A percentile compares a stretch with the other conserved stretches of the same genome.
Evolutionary conservation across 2,797 vertebrate genomes (phyloP).

Genomic region (Eulemur albifrons): DNA sequence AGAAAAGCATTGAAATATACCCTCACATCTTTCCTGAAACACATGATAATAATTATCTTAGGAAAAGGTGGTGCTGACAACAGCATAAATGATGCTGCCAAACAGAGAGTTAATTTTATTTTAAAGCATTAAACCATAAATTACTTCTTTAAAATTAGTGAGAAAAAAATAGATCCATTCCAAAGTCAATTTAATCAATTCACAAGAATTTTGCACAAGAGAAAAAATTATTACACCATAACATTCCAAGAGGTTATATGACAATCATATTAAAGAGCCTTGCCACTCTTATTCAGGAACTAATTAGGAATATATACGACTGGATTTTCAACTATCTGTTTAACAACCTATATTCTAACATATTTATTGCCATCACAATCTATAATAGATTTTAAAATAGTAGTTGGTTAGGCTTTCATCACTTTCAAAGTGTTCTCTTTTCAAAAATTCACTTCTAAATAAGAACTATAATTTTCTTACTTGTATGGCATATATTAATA

Average conservation of each 20-base stretch:
- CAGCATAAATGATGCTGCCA: slow-evolving; percentile 52
- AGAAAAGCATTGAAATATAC: slow-evolving; percentile 70
- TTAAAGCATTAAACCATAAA: slow-evolving; percentile 72
- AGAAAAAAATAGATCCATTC: slow-evolving; percentile 56
- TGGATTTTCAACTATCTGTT: slow-evolving; percentile 36
- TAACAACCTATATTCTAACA: slow-evolving; percentile 13
- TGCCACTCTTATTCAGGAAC: slow-evolving; percentile 9
- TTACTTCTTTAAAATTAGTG: slow-evolving; percentile 71
- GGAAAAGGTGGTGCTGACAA: slow-evolving; percentile 60
- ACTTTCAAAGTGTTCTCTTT: not conserved
- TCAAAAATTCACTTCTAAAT: not conserved
- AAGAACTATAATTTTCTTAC: not conserved
- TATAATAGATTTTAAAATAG: not conserved
- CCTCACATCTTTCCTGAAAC: slow-evolving; percentile 75
- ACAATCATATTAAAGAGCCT: slow-evolving; percentile 50
- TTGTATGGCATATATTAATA: not conserved
- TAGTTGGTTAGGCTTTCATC: not conserved
- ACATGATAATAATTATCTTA: slow-evolving; percentile 72
- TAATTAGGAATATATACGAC: slow-evolving; percentile 54
- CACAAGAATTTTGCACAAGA: slow-evolving; percentile 65
- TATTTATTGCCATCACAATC: not conserved
- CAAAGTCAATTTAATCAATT: slow-evolving; percentile 69
- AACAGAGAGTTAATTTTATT: slow-evolving; percentile 68
- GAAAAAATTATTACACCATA: slow-evolving; percentile 70
- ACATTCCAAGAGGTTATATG: slow-evolving; percentile 55